Conservation (phyloP, 2,888 invertebrate species). For the Oscheius sp. region DNA sequence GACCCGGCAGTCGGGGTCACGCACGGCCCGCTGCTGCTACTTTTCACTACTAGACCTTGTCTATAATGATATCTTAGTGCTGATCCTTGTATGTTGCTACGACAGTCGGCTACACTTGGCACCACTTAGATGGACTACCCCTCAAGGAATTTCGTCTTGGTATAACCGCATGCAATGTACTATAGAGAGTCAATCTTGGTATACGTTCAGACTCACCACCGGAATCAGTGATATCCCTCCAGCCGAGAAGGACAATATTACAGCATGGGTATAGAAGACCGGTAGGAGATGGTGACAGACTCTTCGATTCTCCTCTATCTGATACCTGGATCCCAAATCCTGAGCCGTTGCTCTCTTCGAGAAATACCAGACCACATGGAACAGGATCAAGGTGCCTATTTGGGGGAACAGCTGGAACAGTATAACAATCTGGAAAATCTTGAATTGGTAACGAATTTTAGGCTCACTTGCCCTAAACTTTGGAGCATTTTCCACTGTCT, state of each 20-base stretch:
- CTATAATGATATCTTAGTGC: no score
- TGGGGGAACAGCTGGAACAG: constrained; percentile 11
- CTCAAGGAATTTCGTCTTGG: no score
- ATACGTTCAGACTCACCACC: not conserved
- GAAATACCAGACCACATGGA: not conserved
- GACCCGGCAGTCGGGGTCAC: no score
- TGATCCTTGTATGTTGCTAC: no score
- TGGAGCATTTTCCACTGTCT: constrained; percentile 16
- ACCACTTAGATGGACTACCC: no score
- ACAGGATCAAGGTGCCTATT: not conserved
- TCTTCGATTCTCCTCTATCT: constrained; percentile 9
- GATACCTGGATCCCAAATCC: constrained; percentile 12
- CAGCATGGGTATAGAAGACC: constrained; percentile 12
- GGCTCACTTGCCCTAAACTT: not conserved
- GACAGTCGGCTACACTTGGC: no score
- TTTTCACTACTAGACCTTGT: no score
- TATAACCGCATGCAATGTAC: no score
- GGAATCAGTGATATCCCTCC: constrained; percentile 19
- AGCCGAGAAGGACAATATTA: constrained; percentile 8
- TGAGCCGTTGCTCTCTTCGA: not conserved
- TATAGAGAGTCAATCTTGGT: no score
- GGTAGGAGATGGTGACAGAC: constrained; percentile 26
- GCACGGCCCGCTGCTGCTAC: no score
- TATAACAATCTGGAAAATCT: constrained; percentile 14
- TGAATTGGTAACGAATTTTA: no score